Conservation (phyloP, 2,113 vertebrate genomes). For the Halichoeres trimaculatus region DNA sequence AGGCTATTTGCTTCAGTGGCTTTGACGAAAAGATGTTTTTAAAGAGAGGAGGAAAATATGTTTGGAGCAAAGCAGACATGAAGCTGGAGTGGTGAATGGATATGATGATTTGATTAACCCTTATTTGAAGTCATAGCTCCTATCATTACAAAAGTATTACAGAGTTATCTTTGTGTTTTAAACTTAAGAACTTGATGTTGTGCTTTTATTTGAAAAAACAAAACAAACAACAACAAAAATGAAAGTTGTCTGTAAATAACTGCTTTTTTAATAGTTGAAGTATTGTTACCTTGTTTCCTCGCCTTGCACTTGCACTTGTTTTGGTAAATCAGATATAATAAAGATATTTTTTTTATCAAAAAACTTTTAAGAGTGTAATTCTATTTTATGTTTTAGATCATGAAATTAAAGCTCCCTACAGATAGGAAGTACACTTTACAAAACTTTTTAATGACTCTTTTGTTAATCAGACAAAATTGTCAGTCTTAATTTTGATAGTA, state of each 20-base stretch:
- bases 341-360: no score
- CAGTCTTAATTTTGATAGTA: no score
- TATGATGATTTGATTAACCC: background rate
- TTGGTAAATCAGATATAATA: background rate
- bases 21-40: constrained; percentile 96
- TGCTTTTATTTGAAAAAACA: background rate
- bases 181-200: background rate
- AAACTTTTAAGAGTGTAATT: no score
- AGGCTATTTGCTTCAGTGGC: constrained; percentile 92
- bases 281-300: no score
- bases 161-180: background rate
- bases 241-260: no score
- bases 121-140: background rate
- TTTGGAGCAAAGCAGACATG: constrained; percentile 96
- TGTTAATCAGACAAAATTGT: no score
- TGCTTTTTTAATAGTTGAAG: no score
- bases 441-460: no score
- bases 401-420: no score
- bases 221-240: no score
- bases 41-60: constrained; percentile 91
- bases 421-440: no score
- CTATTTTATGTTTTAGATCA: no score
- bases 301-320: background rate
- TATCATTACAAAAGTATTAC: background rate
- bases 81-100: constrained; percentile 90